Base-by-base conservation (phyloP, 2,797 vertebrate genomes). In the Microctenopoma lineatum region DNA sequence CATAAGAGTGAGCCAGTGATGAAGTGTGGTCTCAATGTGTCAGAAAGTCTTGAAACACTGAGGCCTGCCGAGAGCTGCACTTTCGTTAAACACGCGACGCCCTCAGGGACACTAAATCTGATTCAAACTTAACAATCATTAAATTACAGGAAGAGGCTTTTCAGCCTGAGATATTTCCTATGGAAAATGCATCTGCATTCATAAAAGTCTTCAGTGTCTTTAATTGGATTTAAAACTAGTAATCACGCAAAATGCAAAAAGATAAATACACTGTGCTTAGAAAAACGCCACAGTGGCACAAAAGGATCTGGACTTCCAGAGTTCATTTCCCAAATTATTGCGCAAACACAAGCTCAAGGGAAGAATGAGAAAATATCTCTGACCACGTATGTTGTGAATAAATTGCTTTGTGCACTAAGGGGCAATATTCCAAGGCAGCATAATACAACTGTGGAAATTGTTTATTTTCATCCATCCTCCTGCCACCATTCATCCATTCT, bases 211-310 rank as follows among this genome's bases (percentile, higher is more conserved):
- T 73, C 38, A 26, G 62, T 41, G 69, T 48, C 63, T 86, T 79
- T 88, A 88, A 92, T 88, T 90, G 85, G 84, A 89, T 90, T 81
- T 86, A 82, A 88, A 90, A 85, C 88, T 85, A 72, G 59, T 60
- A 44, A 73, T 89, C 76, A 79, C 73, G 39, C 75, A 67, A 55
- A 73, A 55, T 39, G 41, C 32, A 62, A 6, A 69, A 45, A 72
- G 50, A 66, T 44, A 69, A 48, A 56, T 51, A 70, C 75, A 75
- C 58, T 74, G 76, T 57, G 58, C 57, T 38, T 50, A 42, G 32
- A 38, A 76, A 65, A 52, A 32, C 8, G 39, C 14, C 13, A 38
- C 38, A 59, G 47, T 12, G 56, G 38, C 7, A 45, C 21, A 63
- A 73, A 76, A 77, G 47, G 45, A 66, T 59, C 53, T 14, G 4